These are phyloP conservation scores for Cosmopolites sordidus DNA, from an alignment of 2,888 invertebrate genomes.

Conservation along the genomic window DNA sequence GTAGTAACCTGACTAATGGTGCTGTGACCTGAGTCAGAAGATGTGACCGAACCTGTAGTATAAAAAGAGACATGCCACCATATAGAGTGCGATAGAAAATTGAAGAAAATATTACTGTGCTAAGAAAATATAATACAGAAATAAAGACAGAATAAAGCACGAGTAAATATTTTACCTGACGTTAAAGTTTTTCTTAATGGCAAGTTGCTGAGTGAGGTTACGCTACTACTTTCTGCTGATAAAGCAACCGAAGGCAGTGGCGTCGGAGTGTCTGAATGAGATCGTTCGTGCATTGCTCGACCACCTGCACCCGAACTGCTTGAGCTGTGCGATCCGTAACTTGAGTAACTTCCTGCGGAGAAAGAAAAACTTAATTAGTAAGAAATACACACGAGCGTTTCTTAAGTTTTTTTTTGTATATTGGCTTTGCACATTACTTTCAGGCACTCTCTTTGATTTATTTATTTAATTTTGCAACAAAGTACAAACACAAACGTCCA, in stretches of 20 bases:
- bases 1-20: conserved; percentile 63
- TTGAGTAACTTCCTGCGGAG: conserved; percentile 51
- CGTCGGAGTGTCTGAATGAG: conserved; percentile 84
- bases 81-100: conserved; percentile 17
- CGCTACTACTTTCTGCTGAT: conserved; percentile 92
- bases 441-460: too few relatives aligned
- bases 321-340: conserved; percentile 54
- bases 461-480: too few relatives aligned
- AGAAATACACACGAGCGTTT: too few relatives aligned
- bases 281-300: conserved; percentile 77
- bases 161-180: conserved; percentile 51
- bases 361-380: not conserved
- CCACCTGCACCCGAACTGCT: conserved; percentile 47
- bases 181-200: conserved; percentile 79
- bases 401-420: too few relatives aligned
- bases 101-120: conserved; percentile 1
- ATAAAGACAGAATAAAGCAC: not conserved
- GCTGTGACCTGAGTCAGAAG: conserved; percentile 87
- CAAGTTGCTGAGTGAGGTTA: conserved; percentile 86
- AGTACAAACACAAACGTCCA: too few relatives aligned
- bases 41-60: conserved; percentile 75
- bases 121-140: not conserved
- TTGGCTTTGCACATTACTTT: too few relatives aligned
- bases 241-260: conserved; percentile 82
- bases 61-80: conserved; percentile 37